phyloP scores from a whole-genome alignment of 2,113 vertebrate genomes.

The Spea multiplicata region DNA sequence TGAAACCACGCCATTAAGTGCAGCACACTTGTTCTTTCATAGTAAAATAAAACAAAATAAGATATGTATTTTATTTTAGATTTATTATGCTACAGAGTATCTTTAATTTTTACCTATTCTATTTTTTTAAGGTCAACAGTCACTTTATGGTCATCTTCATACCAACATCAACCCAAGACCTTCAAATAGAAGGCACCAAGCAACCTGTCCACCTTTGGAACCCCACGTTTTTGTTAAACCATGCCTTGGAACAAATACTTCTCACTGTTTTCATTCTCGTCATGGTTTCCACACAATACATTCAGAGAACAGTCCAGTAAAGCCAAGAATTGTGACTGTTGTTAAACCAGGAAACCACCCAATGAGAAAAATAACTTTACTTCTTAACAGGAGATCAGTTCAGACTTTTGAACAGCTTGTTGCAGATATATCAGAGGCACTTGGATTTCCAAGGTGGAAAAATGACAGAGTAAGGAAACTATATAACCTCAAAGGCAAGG shows the following conservation, averaged over 20 bases:
- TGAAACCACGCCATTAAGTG: no score
- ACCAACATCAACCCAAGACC: conserved; percentile 58
- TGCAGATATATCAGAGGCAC: conserved; percentile 86
- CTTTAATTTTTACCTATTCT: conserved; percentile 2
- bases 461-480: conserved; percentile 82
- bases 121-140: conserved; percentile 56
- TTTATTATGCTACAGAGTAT: no score
- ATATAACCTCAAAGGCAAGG: conserved; percentile 79
- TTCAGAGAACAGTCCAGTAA: conserved; percentile 76
- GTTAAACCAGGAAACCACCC: conserved; percentile 72
- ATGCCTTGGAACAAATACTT: conserved; percentile 36
- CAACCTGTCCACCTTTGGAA: conserved; percentile 57
- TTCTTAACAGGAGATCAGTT: conserved; percentile 85
- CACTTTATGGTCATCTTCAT: conserved; percentile 54
- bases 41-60: no score
- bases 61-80: no score
- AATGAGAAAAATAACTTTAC: conserved; percentile 80
- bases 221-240: conserved; percentile 59
- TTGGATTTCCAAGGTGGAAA: conserved; percentile 90
- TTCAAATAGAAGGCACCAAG: conserved; percentile 62
- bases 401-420: conserved; percentile 89
- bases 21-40: no score
- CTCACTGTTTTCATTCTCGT: conserved; percentile 53
- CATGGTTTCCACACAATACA: conserved; percentile 68
- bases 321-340: conserved; percentile 85